These are phyloP conservation scores for Micrasema minimum DNA, from an alignment of 1,140 invertebrate species.

Conservation along the genomic window DNA sequence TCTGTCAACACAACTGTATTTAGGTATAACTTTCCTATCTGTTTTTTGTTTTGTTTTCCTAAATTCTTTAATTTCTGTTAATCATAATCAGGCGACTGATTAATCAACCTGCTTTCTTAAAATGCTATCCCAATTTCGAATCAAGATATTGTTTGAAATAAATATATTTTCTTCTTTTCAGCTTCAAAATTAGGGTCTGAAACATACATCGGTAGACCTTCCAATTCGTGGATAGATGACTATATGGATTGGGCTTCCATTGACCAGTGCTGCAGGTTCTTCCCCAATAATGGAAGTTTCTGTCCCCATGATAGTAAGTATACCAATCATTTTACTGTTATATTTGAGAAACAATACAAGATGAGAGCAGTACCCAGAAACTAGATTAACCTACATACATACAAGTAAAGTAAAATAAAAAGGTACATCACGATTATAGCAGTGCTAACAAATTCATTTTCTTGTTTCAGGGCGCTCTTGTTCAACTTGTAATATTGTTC, in stretches of 20 bases:
- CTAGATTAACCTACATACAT: too few species aligned
- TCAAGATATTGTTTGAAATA: too few species aligned
- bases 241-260: conserved; percentile 89
- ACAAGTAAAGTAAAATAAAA: too few species aligned
- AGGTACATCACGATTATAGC: too few species aligned
- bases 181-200: conserved; percentile 76
- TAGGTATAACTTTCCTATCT: conserved; percentile 60
- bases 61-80: too few species aligned
- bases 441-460: neutral
- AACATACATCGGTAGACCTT: conserved; percentile 88
- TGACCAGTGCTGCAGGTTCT: conserved; percentile 72
- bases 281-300: conserved; percentile 70
- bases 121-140: too few species aligned
- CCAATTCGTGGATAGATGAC: conserved; percentile 96
- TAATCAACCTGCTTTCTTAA: too few species aligned
- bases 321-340: too few species aligned
- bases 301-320: conserved; percentile 73
- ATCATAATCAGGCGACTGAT: too few species aligned
- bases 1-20: conserved; percentile 84
- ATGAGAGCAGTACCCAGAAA: too few species aligned
- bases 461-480: conserved; percentile 57
- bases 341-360: too few species aligned
- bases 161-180: conserved; percentile 27
- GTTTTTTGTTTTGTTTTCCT: too few species aligned
- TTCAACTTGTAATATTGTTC: conserved; percentile 65